Evolutionary conservation across 2,888 invertebrate genomes (phyloP), one percentile per base, ranked within the genome.

Genomic region (Xylophagus ater): DNA sequence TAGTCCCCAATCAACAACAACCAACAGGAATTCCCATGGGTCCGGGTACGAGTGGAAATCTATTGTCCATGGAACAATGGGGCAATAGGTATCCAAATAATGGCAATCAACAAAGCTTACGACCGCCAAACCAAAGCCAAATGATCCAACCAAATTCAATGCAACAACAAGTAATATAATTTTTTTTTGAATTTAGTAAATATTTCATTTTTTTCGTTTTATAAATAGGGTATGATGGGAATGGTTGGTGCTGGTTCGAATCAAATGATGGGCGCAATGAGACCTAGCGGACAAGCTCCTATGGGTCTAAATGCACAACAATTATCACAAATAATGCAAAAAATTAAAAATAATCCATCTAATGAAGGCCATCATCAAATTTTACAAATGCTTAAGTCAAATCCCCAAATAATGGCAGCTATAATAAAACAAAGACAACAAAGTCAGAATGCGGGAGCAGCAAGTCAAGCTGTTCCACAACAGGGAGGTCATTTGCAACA

Each of bases 351-450:
- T 52, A 92, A 93, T 37, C 82, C 82, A 52, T 83, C 87, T 34
- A 85, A 84, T 48, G 89, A 93, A 58, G 93, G 94, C 59, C 93
- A 94, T 57, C 83, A 83, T 57, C 84, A 87, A 66, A 79, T 88
- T 44, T 70, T 93, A 46, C 79, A 82, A 55, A 89, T 94, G 56
- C 74, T 94, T 47, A 92, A 92, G 66, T 82, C 85, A 48, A 90
- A 93, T 68, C 94, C 94, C 26, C 88, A 87, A 53, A 72, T 96
- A 32, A 93, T 94, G 89, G 89, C 92, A 40, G 89, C 92, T 38
- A 90, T 90, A 59, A 85, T 94, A 49, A 89, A 90, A 57, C 87
- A 88, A 62, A 71, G 86, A 59, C 80, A 83, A 68, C 77, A 64
- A 47, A 60, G 57, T 48, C 59, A 61, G 52, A 63, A 60, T 47